Base-by-base conservation (phyloP, 2,888 invertebrate species). In the Cyrtodaria siliqua region DNA sequence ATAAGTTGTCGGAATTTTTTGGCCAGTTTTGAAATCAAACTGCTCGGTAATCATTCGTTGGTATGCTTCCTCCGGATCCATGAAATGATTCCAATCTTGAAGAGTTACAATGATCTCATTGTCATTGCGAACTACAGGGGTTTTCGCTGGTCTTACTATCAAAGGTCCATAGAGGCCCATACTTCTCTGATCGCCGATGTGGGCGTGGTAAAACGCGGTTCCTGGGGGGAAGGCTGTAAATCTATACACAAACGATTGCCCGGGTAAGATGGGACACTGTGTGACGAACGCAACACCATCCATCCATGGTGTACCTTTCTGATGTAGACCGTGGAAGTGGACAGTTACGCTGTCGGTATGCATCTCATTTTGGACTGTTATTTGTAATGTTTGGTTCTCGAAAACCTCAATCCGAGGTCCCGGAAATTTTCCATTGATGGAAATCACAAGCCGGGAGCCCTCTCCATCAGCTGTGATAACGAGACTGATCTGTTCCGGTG, bases 281-380 rank as follows among this genome's bases (percentile, higher is more conserved):
- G 87, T 83, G 29, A 89, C 67, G 24, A 64, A 82, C 0, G 86
- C 78, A 1, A 84, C 86, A 1, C 89, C 89, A 66, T 89, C 89
- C 77, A 85, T 84, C 79, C 79, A 87, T 1, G 84, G 79, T 3
- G 84, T 83, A 12, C 69, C 71, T 23, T 49, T 63, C 61, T 87
- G 86, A n/a, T 79, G 76, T 2, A 87, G 55, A 2, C 89, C 89
- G 49, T 89, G 89, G 72, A 84, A 86, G 53, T 89, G 89, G 8
- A 89, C 61, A 0, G 87, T 79, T 0, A 76, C 57, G 40, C 68
- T 80, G 20, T 87, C 86, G 2, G 83, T 80, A 27, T 76, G 77
- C 24, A 88, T 62, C 2, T 67, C 47, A 56, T 89, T 88, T 2
- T 67, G 52, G 6, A 86, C 71, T 23, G 62, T 59, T 1, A 86